Base-by-base conservation (phyloP, 2,113 vertebrate genomes). In the Semnopithecus entellus region DNA sequence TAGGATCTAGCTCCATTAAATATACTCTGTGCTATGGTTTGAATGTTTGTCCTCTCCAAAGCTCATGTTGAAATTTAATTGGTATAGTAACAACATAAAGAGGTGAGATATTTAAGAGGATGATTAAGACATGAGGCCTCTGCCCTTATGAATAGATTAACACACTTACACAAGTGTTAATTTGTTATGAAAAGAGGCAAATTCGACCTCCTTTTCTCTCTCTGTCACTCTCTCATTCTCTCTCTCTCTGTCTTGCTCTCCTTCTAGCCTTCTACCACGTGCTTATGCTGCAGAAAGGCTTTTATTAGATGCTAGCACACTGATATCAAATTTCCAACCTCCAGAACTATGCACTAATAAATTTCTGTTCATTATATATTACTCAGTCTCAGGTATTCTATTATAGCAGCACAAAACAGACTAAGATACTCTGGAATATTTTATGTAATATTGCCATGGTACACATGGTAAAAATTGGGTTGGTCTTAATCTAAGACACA, bases 181-280 rank as follows among this genome's bases (percentile, higher is more conserved):
- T 59, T 85, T 9, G 61, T 40, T 40, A 43, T 1, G 23, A 61
- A 61, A n/a, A 50, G 16, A 30, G 20, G 16, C 8, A 32, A 76
- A 22, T 38, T 30, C 5, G 5, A 22, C 20, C 20, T 27, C 50
- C 5, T 40, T 4, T 8, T 16, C 5, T 43, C 35, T 3, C 7
- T 8, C 38, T 8, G 20, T 70, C 27, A 20, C 5, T 10, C 4
- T 8, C 50, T 4, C 43, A 4, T 14, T 23, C 6, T 43, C 27
- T 6, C 8, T 22, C 40, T 4, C 14, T 40, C 27, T 30, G 1
- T 18, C 4, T 7, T 8, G 0, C 4, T 18, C 18, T 38, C 27
- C 30, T 1, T 59, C 10, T 45, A 5, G 5, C 9, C 11, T 59
- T 75, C 40, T 73, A 35, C 30, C 4, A 14, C 2, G 4, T 68